These are phyloP conservation scores for Scalopus aquaticus DNA, from an alignment of 2,113 vertebrate genomes.

Conservation along the genomic window DNA sequence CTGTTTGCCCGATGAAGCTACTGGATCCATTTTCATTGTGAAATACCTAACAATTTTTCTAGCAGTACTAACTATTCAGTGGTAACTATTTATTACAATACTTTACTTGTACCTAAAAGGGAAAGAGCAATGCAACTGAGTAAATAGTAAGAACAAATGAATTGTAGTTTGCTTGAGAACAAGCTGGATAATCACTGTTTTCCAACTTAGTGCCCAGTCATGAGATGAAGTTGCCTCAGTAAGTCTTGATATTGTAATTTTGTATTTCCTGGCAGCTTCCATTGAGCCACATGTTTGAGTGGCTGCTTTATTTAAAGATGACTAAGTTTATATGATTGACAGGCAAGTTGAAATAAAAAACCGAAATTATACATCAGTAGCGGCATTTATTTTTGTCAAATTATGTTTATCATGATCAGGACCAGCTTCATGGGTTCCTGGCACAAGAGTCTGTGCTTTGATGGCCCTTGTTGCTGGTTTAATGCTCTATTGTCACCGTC, in stretches of 20 bases:
- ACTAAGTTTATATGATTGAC: slow-evolving; percentile 4
- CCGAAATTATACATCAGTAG: neutral
- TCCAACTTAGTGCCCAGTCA: neutral
- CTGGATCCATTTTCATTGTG: neutral
- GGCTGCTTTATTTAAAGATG: neutral
- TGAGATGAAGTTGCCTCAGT: neutral
- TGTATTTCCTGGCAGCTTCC: neutral
- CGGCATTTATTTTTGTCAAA: neutral
- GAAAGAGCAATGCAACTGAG: neutral
- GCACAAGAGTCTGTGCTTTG: neutral
- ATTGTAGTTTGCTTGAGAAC: slow-evolving; percentile 25
- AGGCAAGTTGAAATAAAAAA: slow-evolving; percentile 20
- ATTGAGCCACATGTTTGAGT: neutral
- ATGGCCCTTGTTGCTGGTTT: neutral
- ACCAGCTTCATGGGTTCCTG: neutral
- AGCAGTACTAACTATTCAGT: neutral
- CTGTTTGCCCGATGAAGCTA: neutral
- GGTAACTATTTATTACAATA: neutral
- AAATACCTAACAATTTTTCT: slow-evolving; percentile 10
- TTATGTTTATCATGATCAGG: neutral
- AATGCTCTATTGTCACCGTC: neutral
- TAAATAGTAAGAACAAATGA: neutral
- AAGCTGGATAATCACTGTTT: neutral
- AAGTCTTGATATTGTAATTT: neutral
- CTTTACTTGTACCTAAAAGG: neutral